These are phyloP conservation scores for Pachyrhynchus sulphureomaculatus DNA, from an alignment of 1,140 invertebrate species.

Conservation along the genomic window DNA sequence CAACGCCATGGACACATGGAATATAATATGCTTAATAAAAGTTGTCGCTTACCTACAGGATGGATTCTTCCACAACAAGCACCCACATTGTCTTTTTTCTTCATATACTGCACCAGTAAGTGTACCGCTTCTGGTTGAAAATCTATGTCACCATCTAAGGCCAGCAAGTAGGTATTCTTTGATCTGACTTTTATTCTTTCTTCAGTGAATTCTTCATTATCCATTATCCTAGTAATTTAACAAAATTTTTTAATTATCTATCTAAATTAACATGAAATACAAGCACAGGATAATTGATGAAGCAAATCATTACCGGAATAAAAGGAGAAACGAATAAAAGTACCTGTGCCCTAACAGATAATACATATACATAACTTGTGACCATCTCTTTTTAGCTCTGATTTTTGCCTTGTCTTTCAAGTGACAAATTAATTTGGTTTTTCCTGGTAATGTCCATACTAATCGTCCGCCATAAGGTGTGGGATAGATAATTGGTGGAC, in stretches of 20 bases:
- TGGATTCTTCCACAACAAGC: slow-evolving; percentile 92
- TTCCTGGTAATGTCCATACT: slow-evolving; percentile 82
- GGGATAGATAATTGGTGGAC: slow-evolving; percentile 74
- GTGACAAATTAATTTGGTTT: slow-evolving; percentile 82
- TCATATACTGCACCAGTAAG: slow-evolving; percentile 86
- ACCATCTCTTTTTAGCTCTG: slow-evolving; percentile 80
- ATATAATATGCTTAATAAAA: too few relatives aligned
- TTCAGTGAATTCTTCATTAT: slow-evolving; percentile 60
- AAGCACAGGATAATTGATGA: too few relatives aligned
- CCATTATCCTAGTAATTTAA: slow-evolving; percentile 51
- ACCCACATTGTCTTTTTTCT: slow-evolving; percentile 83
- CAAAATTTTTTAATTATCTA: neutral
- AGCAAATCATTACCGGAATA: too few relatives aligned
- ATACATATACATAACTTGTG: slow-evolving; percentile 94
- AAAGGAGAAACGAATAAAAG: too few relatives aligned
- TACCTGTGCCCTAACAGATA: slow-evolving; percentile 76
- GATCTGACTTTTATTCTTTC: slow-evolving; percentile 72
- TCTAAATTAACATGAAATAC: too few relatives aligned
- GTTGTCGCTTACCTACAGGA: slow-evolving; percentile 78
- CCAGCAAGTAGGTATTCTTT: slow-evolving; percentile 86
- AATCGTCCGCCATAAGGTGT: slow-evolving; percentile 88
- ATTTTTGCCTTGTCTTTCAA: slow-evolving; percentile 89
- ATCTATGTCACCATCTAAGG: slow-evolving; percentile 93
- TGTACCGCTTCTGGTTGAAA: slow-evolving; percentile 86
- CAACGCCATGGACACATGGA: too few relatives aligned